These are phyloP conservation scores for Mesocentrotus franciscanus DNA, from an alignment of 53 echinoderm and acorn worm genomes.

Conservation along the genomic window DNA sequence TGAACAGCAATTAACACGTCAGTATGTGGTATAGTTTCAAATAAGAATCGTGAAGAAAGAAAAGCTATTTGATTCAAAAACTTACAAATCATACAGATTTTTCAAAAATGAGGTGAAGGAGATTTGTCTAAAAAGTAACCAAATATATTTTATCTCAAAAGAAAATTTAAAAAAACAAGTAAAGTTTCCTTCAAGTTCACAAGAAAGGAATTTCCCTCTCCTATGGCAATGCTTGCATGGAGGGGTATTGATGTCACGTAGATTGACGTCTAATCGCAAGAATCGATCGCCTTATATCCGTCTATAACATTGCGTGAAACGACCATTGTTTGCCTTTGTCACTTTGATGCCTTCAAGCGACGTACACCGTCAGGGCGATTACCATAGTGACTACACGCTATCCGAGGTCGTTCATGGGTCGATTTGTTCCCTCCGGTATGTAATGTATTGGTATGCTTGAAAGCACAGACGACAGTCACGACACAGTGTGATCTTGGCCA, in stretches of 20 bases:
- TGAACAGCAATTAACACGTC: not conserved
- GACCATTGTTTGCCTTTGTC: slow-evolving; percentile 34
- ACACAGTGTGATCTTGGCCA: not conserved
- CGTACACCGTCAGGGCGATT: slow-evolving; percentile 37
- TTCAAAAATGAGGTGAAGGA: no score
- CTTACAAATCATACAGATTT: no score
- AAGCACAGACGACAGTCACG: not conserved
- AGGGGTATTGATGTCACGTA: not conserved
- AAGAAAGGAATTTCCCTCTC: not conserved
- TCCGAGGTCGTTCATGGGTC: slow-evolving; percentile 21
- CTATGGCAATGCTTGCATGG: not conserved
- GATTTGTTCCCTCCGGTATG: not conserved
- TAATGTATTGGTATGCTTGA: slow-evolving; percentile 29
- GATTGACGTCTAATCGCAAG: not conserved
- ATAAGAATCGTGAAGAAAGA: not conserved
- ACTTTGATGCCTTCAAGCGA: not conserved
- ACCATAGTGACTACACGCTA: slow-evolving; percentile 66
- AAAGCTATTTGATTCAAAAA: no score
- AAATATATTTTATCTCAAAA: not conserved
- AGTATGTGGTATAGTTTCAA: not conserved
- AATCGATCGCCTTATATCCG: slow-evolving; percentile 27
- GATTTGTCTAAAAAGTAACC: no score
- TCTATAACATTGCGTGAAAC: slow-evolving; percentile 70
- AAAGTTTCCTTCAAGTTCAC: slow-evolving; percentile 14
- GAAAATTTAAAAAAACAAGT: not conserved